Evolutionary conservation across 2,888 invertebrate genomes (phyloP), one percentile per base, ranked within the genome.

Genomic region (Ceratothoa steindachneri): DNA sequence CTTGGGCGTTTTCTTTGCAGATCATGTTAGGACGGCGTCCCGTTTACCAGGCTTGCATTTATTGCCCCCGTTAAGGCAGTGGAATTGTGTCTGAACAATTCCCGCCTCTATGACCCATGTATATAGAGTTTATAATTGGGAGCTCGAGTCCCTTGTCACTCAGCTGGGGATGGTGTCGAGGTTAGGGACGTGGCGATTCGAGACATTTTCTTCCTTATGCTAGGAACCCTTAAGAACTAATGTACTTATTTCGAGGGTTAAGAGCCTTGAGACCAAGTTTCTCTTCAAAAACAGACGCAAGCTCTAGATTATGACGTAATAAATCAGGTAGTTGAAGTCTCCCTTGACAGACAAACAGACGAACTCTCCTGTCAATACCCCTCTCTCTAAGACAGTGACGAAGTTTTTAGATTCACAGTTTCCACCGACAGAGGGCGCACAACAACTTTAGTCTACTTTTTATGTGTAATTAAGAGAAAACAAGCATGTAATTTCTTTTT

Each of bases 221-320:
- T 24, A 53, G 55, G 66, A 53, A 19, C 51, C 53, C 72, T 41
- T 65, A 75, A 75, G 69, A 72, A 70, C 75, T 72, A 71, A 75
- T 72, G 64, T 68, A 66, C 72, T 72, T 72, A 75, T 71, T 71
- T 67, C 64, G 29, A 31, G 72, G 75, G 75, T 71, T 75, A 72
- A 72, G 75, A 64, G 69, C 75, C 71, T 41, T 55, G 72, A 69
- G 72, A 69, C 75, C 27, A 67, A 72, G 75, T 75, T 75, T 75
- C 75, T 75, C 75, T 75, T 75, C 75, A 75, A 75, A 75, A 75
- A 75, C 75, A 75, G 75, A 75, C 75, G 75, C 75, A 75, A 75
- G 75, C 72, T 75, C 75, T 75, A 75, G 75, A 75, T 75, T 75
- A 75, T 75, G 75, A 75, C 75, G 75, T 75, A 75, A 75, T 75